phyloP scores from a whole-genome alignment of 2,113 vertebrate genomes.

The Psittacula cyanocephala region DNA sequence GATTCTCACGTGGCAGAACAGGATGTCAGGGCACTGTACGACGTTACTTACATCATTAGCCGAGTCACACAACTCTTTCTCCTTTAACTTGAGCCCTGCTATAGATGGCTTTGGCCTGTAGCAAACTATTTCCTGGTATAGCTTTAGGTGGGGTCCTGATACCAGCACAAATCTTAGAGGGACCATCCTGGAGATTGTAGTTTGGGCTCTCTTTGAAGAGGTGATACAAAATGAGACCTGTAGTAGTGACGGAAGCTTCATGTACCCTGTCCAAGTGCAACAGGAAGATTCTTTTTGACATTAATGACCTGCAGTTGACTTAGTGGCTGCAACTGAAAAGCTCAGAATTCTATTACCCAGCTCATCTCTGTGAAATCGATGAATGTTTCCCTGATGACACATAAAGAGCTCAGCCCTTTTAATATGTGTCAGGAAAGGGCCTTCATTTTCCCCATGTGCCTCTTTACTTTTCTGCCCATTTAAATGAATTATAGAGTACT shows the following conservation, averaged over 20 bases:
- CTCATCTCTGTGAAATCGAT: slow-evolving; percentile 34
- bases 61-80: neutral
- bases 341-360: slow-evolving; percentile 17
- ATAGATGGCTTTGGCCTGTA: neutral
- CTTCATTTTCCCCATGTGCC: neutral
- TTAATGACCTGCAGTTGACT: neutral
- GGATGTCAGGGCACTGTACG: neutral
- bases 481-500: neutral
- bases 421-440: slow-evolving; percentile 2
- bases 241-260: neutral
- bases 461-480: neutral
- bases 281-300: neutral
- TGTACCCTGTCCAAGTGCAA: neutral
- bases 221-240: neutral
- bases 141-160: neutral
- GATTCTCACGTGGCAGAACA: neutral
- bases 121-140: neutral
- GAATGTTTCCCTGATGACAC: neutral
- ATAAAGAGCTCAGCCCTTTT: slow-evolving; percentile 3
- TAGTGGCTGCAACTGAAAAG: neutral
- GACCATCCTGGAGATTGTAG: neutral
- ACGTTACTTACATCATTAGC: neutral
- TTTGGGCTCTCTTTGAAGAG: neutral
- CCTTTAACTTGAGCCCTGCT: neutral
- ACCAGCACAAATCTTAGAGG: neutral